Conservation (phyloP, 2,797 vertebrate species). For the Lagocephalus sceleratus region DNA sequence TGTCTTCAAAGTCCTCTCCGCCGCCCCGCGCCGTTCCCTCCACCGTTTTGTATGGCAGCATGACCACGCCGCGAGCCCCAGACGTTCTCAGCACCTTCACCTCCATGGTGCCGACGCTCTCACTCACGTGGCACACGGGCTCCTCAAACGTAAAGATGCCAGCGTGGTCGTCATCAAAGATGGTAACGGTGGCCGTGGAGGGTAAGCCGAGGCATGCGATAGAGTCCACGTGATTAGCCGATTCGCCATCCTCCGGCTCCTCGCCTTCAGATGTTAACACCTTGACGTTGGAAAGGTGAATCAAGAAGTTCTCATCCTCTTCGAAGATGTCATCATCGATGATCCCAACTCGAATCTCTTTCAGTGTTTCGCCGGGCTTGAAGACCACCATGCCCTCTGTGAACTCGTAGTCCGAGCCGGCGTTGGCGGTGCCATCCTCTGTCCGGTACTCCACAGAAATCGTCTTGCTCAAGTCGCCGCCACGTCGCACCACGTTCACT, state of each 20-base stretch:
- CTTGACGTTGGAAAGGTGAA: constrained; percentile 90
- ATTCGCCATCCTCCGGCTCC: constrained; percentile 75
- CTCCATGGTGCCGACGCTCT: constrained; percentile 96
- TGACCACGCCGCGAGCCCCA: constrained; percentile 92
- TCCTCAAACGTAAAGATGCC: constrained; percentile 99
- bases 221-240: constrained; percentile 80
- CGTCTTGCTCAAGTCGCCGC: constrained; percentile 87
- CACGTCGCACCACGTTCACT: constrained; percentile 88
- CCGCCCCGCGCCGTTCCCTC: constrained; percentile 92
- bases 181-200: constrained; percentile 90
- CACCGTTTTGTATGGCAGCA: constrained; percentile 93
- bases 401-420: constrained; percentile 97
- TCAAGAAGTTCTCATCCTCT: constrained; percentile 97
- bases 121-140: constrained; percentile 88
- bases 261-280: constrained; percentile 80
- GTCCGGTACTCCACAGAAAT: constrained; percentile 94
- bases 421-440: constrained; percentile 95
- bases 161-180: constrained; percentile 97
- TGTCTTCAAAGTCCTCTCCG: constrained; percentile 96
- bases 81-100: constrained; percentile 96
- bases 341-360: constrained; percentile 95
- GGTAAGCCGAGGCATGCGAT: constrained; percentile 87
- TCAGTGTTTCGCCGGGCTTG: constrained; percentile 91
- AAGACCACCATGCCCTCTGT: constrained; percentile 94
- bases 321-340: constrained; percentile 98